Percentiles rank a stretch among this genome's conserved stretches.
These are phyloP conservation scores for Spilosoma lubricipeda DNA, from an alignment of 2,888 invertebrate genomes.

Conservation along the genomic window DNA sequence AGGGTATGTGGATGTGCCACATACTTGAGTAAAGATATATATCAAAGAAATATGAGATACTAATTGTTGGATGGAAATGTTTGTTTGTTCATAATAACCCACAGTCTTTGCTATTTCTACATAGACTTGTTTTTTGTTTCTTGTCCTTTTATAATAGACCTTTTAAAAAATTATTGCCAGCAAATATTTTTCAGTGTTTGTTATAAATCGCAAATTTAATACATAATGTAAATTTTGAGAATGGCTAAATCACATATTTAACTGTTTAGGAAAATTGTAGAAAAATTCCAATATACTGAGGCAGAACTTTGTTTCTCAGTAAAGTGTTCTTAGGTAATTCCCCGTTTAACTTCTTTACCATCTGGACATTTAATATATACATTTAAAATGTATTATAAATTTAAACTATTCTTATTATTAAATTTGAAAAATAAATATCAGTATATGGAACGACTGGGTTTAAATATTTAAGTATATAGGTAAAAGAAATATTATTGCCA, in stretches of 20 bases:
- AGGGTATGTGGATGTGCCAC: background rate
- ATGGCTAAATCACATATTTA: background rate
- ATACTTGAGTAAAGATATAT: background rate
- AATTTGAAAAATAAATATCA: constrained; percentile 27
- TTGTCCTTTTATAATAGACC: background rate
- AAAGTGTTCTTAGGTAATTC: background rate
- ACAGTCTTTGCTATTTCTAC: background rate
- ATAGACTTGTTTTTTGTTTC: background rate
- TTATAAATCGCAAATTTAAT: background rate
- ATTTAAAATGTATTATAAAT: background rate
- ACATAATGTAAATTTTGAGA: background rate
- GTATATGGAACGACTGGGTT: constrained; percentile 51
- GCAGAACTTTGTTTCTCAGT: background rate
- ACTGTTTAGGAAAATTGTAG: background rate
- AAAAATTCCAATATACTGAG: background rate
- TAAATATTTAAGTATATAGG: constrained; percentile 34
- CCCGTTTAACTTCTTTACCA: constrained; percentile 2
- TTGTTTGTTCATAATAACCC: background rate
- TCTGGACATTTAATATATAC: background rate
- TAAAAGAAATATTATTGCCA: constrained; percentile 31
- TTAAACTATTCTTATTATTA: constrained; percentile 21
- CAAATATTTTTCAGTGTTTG: background rate
- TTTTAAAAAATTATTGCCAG: background rate
- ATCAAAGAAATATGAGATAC: background rate
- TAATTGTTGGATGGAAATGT: background rate